Conservation (phyloP, 2,797 vertebrate genomes). For the Falco columbarius region DNA sequence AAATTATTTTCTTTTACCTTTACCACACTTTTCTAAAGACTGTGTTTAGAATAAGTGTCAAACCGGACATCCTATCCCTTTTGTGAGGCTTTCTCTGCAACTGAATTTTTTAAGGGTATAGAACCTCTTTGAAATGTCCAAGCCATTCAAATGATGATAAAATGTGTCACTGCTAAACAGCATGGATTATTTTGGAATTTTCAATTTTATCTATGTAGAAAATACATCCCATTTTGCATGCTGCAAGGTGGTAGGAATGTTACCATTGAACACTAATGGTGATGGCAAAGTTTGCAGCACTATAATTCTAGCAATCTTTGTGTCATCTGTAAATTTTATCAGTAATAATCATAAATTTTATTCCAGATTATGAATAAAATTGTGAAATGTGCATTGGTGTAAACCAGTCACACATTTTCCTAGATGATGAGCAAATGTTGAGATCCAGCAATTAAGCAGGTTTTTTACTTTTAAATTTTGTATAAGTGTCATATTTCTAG, state of each 20-base stretch:
- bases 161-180: background rate
- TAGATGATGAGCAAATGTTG: background rate
- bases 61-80: background rate
- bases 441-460: background rate
- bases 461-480: background rate
- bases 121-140: background rate
- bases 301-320: background rate
- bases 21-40: background rate
- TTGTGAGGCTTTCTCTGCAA: background rate
- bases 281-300: background rate
- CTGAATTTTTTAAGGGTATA: background rate
- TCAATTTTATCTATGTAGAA: background rate
- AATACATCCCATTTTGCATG: background rate
- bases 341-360: background rate
- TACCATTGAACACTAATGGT: background rate
- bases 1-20: background rate
- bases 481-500: background rate
- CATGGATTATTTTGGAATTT: background rate
- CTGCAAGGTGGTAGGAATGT: background rate
- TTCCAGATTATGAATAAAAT: background rate
- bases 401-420: background rate
- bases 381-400: background rate
- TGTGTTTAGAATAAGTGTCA: background rate
- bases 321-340: background rate
- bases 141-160: background rate